Evolutionary conservation across 2,888 invertebrate species (phyloP).

Genomic region (Drosophila mayaguana): DNA sequence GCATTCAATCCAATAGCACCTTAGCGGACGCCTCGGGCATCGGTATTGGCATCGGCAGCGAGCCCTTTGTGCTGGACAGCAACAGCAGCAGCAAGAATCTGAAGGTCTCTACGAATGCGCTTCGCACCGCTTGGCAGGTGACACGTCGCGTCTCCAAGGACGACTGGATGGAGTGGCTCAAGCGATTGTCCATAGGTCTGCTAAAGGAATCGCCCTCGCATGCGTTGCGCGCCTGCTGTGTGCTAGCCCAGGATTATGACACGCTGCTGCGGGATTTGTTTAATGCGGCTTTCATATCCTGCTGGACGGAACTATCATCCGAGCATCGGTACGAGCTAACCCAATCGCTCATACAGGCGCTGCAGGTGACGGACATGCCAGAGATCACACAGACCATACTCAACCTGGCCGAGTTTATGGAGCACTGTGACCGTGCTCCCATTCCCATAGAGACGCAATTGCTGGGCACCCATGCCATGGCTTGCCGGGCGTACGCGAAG

Average conservation of each 20-base stretch:
- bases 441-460: constrained; percentile 94
- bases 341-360: constrained; percentile 93
- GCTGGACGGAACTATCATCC: constrained; percentile 96
- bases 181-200: constrained; percentile 95
- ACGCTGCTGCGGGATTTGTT: constrained; percentile 98
- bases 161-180: constrained; percentile 99
- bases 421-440: constrained; percentile 98
- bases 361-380: constrained; percentile 96
- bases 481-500: constrained; percentile 92
- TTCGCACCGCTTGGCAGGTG: constrained; percentile 96
- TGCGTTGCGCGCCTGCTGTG: constrained; percentile 96
- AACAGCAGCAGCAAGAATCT: constrained; percentile 89
- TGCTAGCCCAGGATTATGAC: constrained; percentile 96
- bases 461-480: constrained; percentile 97
- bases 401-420: constrained; percentile 99
- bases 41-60: constrained; percentile 89
- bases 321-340: constrained; percentile 93
- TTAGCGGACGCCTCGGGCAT: constrained; percentile 86
- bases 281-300: constrained; percentile 99
- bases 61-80: constrained; percentile 87
- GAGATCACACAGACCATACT: constrained; percentile 98
- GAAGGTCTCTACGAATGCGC: constrained; percentile 92
- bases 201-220: constrained; percentile 98
- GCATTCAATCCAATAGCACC: constrained; percentile 90
- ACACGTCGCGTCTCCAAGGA: constrained; percentile 97